Percentiles rank a stretch among this genome's conserved stretches.
phyloP scores from a whole-genome alignment of 2,113 vertebrate species.

The Stomatorhinus ivindoensis region DNA sequence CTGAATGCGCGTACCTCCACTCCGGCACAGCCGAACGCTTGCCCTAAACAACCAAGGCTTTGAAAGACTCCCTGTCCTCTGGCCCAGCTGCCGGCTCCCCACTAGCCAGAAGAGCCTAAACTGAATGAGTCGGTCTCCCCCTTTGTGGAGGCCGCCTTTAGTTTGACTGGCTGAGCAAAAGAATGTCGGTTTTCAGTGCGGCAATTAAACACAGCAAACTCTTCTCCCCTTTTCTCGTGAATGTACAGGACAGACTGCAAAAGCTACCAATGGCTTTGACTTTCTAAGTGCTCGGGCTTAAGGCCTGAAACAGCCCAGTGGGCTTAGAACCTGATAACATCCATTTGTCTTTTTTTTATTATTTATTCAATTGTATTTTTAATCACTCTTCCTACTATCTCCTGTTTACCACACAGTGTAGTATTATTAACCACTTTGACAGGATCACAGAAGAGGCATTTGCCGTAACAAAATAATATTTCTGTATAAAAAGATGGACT shows the following conservation, averaged over 20 bases:
- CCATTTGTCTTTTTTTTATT: conserved; percentile 21
- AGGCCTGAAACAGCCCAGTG: background rate
- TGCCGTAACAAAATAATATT: conserved; percentile 4
- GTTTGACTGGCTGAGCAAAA: conserved; percentile 25
- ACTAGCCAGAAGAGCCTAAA: conserved; percentile 34
- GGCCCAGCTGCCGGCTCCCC: conserved; percentile 43
- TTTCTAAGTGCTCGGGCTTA: background rate
- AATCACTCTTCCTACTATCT: background rate
- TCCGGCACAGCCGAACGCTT: background rate
- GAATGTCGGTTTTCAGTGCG: conserved; percentile 17
- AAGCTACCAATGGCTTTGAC: conserved; percentile 9
- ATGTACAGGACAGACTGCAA: conserved; percentile 23
- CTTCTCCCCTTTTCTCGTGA: conserved; percentile 8
- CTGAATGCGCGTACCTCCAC: conserved; percentile 26
- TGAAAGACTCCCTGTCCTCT: conserved; percentile 26
- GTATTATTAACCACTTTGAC: background rate
- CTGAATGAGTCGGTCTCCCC: conserved; percentile 29
- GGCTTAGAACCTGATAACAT: conserved; percentile 16
- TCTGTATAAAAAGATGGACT: background rate
- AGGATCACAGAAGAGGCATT: background rate
- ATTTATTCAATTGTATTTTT: conserved; percentile 39
- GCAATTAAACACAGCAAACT: conserved; percentile 33
- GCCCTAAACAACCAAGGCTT: conserved; percentile 8
- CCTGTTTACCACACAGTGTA: background rate
- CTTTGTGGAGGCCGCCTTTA: conserved; percentile 30